Percentiles rank a stretch among this genome's conserved stretches.
Conservation (phyloP, 2,888 invertebrate species). For the Lottia gigantea region DNA sequence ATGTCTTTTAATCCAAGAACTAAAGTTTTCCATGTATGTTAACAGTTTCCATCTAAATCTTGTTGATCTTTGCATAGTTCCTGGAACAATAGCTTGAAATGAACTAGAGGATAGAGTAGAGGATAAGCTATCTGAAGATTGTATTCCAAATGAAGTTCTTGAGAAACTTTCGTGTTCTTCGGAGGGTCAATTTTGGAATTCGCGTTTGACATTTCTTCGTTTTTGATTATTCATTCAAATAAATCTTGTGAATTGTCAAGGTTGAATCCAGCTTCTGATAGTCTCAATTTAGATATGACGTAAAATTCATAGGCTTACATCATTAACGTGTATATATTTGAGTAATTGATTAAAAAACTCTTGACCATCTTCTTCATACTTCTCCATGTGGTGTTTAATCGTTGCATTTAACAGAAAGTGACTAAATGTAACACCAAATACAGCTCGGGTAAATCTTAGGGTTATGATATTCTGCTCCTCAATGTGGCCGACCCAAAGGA, state of each 20-base stretch:
- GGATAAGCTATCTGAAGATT: neutral
- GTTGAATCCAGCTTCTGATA: constrained; percentile 1
- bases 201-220: neutral
- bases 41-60: neutral
- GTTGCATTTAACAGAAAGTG: neutral
- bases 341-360: neutral
- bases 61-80: too few species aligned
- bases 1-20: neutral
- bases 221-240: neutral
- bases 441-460: neutral
- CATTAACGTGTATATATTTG: neutral
- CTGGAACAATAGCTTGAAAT: neutral
- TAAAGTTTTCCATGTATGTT: neutral
- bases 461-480: neutral
- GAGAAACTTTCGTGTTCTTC: neutral
- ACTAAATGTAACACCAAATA: neutral
- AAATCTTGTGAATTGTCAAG: neutral
- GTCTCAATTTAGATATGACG: neutral
- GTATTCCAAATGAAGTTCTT: neutral
- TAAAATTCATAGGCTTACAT: neutral
- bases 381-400: neutral
- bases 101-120: neutral
- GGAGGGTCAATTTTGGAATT: too few species aligned
- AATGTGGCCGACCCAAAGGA: neutral
- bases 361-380: neutral